A percentile compares a stretch with the other conserved stretches of the same genome.
phyloP scores from a whole-genome alignment of 2,797 vertebrate species.

The Varecia variegata region DNA sequence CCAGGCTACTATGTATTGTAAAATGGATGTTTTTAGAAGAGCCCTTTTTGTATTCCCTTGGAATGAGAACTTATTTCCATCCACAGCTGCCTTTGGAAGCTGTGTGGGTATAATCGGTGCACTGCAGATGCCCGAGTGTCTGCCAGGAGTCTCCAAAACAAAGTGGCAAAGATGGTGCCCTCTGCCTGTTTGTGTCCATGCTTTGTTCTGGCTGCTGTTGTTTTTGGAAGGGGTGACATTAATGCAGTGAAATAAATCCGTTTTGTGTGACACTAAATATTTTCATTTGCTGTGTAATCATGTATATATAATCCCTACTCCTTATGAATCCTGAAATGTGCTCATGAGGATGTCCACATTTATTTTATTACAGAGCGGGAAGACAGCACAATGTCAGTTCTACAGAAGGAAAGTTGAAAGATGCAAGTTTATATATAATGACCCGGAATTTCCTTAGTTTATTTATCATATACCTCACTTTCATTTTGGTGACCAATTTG shows the following conservation, averaged over 20 bases:
- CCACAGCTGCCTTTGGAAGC: constrained; percentile 76
- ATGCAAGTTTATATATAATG: neutral
- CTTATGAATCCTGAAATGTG: constrained; percentile 52
- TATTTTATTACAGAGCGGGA: constrained; percentile 19
- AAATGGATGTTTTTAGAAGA: constrained; percentile 75
- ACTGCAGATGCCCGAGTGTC: constrained; percentile 67
- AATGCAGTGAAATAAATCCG: constrained; percentile 68
- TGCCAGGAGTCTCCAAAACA: constrained; percentile 68
- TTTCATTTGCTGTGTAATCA: constrained; percentile 64
- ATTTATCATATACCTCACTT: neutral
- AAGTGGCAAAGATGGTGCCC: constrained; percentile 62
- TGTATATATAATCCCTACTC: constrained; percentile 56
- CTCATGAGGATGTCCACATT: neutral
- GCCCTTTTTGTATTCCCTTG: constrained; percentile 73
- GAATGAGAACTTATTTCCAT: constrained; percentile 78
- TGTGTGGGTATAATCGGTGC: constrained; percentile 66
- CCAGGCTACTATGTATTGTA: constrained; percentile 44
- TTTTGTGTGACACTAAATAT: constrained; percentile 71
- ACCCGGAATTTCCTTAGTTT: constrained; percentile 42
- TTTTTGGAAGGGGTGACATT: constrained; percentile 64
- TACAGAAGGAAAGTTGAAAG: neutral
- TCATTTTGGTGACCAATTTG: neutral
- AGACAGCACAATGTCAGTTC: constrained; percentile 7
- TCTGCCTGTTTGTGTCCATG: constrained; percentile 49
- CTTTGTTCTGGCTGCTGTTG: neutral